Percentiles rank a stretch among this genome's conserved stretches.
These are phyloP conservation scores for Maconellicoccus hirsutus DNA, from an alignment of 1,140 invertebrate genomes.

Conservation along the genomic window DNA sequence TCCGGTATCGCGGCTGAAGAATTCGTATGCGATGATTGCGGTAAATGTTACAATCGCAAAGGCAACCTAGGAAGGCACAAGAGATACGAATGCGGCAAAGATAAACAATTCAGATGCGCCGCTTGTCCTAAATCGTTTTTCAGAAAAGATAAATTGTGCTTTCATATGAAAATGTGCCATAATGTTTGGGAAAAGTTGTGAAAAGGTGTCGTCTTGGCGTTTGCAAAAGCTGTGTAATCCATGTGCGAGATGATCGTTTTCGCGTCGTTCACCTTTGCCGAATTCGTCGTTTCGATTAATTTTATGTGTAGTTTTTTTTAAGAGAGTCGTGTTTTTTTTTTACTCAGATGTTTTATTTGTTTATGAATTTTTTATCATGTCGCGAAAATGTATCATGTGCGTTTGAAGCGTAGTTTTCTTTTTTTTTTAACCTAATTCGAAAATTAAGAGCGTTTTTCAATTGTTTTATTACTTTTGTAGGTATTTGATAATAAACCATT, in stretches of 20 bases:
- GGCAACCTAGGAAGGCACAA: conserved; percentile 41
- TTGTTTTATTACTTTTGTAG: too few relatives aligned
- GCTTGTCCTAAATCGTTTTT: conserved; percentile 40
- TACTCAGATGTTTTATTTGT: too few relatives aligned
- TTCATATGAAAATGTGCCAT: background rate
- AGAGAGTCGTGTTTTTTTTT: too few relatives aligned
- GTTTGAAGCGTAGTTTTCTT: too few relatives aligned
- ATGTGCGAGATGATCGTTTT: background rate
- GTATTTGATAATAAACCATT: too few relatives aligned
- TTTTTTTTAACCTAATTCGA: too few relatives aligned
- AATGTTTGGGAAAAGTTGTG: background rate
- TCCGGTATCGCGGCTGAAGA: background rate
- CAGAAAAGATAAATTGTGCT: background rate
- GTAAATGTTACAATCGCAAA: conserved; percentile 29
- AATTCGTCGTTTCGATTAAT: background rate
- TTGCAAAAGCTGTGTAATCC: background rate
- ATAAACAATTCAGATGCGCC: conserved; percentile 63
- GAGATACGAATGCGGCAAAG: conserved; percentile 50
- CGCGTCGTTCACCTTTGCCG: background rate
- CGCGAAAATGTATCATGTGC: too few relatives aligned
- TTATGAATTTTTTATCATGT: too few relatives aligned
- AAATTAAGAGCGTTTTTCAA: too few relatives aligned
- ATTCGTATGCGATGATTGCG: conserved; percentile 7
- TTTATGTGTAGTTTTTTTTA: background rate
- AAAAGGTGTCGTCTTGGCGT: background rate